Conservation (phyloP, 1,140 invertebrate species). For the Leptinotarsa defecta region DNA sequence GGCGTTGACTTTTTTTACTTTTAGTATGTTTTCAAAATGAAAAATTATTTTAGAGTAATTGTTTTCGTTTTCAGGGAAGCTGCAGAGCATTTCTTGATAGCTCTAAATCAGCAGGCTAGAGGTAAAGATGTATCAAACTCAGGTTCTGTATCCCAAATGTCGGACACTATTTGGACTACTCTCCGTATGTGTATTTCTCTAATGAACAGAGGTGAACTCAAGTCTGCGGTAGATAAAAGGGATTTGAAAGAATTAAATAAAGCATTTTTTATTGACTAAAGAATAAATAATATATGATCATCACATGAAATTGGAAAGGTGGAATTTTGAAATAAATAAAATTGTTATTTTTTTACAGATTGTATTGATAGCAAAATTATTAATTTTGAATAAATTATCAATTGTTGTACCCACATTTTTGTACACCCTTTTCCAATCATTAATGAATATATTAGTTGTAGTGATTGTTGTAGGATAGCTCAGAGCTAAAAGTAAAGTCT, state of each 20-base stretch:
- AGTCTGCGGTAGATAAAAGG: slow-evolving; percentile 74
- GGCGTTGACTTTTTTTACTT: too few relatives aligned
- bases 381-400: slow-evolving; percentile 16
- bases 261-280: slow-evolving; percentile 59
- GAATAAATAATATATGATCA: background rate
- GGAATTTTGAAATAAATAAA: slow-evolving; percentile 18
- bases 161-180: slow-evolving; percentile 93
- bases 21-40: too few relatives aligned
- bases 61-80: slow-evolving; percentile 73
- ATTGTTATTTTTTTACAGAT: slow-evolving; percentile 21
- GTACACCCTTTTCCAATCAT: too few relatives aligned
- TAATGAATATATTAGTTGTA: too few relatives aligned
- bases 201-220: slow-evolving; percentile 81
- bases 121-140: slow-evolving; percentile 64
- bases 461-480: too few relatives aligned
- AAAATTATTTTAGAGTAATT: background rate
- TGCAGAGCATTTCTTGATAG: slow-evolving; percentile 91
- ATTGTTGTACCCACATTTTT: slow-evolving; percentile 13
- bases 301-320: background rate
- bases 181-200: slow-evolving; percentile 87
- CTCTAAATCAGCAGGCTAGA: slow-evolving; percentile 89
- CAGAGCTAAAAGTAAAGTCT: too few relatives aligned
- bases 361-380: slow-evolving; percentile 21
- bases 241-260: slow-evolving; percentile 69
- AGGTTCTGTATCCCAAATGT: slow-evolving; percentile 72